Evolutionary conservation across 2,888 invertebrate genomes (phyloP).

Genomic region (Metacarcinus magister): DNA sequence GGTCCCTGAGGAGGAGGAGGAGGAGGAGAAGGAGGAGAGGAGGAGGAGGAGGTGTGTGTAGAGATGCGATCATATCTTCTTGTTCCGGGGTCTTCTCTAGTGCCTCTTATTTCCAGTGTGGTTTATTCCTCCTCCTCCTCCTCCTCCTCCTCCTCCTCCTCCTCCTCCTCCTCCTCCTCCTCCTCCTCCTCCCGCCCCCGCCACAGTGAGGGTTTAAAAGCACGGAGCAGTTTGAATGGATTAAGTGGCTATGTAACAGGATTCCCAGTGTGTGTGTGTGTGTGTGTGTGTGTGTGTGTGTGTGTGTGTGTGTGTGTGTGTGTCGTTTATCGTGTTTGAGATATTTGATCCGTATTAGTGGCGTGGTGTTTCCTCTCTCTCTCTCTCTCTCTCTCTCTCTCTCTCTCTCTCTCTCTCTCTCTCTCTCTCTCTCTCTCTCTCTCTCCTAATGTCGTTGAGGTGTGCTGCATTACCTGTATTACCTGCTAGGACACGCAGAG

Average conservation of each 20-base stretch:
- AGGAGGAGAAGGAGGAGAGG: neutral
- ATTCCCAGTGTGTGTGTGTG: constrained; percentile 3
- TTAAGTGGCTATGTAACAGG: constrained; percentile 40
- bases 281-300: constrained; percentile 10
- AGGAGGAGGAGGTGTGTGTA: neutral
- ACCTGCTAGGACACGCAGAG: no score
- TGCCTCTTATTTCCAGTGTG: neutral
- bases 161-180: constrained; percentile 31
- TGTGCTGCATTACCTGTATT: no score
- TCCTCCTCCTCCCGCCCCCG: neutral
- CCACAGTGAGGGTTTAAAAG: neutral
- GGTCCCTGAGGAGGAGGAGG: neutral
- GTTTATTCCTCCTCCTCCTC: neutral
- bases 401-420: constrained; percentile 12
- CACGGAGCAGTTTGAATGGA: neutral
- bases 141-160: neutral
- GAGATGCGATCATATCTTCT: constrained; percentile 23
- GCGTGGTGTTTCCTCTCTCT: neutral
- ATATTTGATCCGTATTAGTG: neutral
- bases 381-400: constrained; percentile 9
- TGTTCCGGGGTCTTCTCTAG: neutral
- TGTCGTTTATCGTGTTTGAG: neutral
- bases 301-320: constrained; percentile 44
- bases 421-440: neutral
- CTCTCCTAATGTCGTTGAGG: neutral